phyloP scores from a whole-genome alignment of 2,888 invertebrate species.

The Anaspis maculata region DNA sequence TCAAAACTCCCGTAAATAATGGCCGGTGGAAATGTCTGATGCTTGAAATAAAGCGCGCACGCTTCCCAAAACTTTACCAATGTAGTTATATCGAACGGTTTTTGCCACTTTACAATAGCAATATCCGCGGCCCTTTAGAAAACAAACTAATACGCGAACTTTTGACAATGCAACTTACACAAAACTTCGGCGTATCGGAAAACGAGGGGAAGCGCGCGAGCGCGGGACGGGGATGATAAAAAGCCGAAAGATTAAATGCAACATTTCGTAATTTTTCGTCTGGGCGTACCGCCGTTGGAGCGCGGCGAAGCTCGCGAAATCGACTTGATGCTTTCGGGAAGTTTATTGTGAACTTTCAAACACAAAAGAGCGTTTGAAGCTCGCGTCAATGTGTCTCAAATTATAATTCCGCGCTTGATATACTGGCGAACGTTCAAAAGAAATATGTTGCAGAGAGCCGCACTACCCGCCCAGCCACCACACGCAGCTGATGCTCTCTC shows the following conservation, averaged over 20 bases:
- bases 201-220: too few species aligned
- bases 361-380: constrained; percentile 7
- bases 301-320: too few species aligned
- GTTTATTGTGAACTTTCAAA: too few species aligned
- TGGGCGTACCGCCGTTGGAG: too few species aligned
- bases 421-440: too few species aligned
- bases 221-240: constrained; percentile 5
- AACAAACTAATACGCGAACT: constrained; percentile 21
- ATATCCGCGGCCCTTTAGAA: constrained; percentile 16
- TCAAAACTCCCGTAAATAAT: constrained; percentile 16
- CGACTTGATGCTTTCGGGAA: too few species aligned
- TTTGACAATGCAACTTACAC: constrained; percentile 14
- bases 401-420: too few species aligned
- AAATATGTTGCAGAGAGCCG: too few species aligned
- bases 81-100: constrained; percentile 15
- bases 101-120: constrained; percentile 15
- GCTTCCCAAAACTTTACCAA: constrained; percentile 13
- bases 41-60: constrained; percentile 17
- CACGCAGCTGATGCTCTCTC: too few species aligned
- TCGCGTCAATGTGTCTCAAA: too few species aligned
- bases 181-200: constrained; percentile 2
- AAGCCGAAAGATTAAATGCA: constrained; percentile 15
- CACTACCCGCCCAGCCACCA: too few species aligned
- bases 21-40: constrained; percentile 16
- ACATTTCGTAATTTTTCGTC: constrained; percentile 14